Conservation (phyloP, 2,888 invertebrate species). For the Drosophila multiciliata region DNA sequence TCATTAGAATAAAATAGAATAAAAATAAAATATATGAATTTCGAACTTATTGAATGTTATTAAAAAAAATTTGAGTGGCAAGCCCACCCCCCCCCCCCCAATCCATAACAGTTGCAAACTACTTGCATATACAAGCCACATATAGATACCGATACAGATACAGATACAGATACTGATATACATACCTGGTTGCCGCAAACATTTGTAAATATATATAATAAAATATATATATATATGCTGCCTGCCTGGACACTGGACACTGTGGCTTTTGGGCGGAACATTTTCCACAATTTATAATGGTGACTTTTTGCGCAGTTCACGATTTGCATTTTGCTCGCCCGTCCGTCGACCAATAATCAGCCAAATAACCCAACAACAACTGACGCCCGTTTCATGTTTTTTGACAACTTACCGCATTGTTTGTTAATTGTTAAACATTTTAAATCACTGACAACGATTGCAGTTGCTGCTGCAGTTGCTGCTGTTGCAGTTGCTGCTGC, state of each 20-base stretch:
- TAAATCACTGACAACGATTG: conserved; percentile 67
- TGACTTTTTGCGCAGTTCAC: conserved; percentile 49
- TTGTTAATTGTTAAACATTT: conserved; percentile 77
- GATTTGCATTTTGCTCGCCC: conserved; percentile 67
- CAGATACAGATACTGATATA: conserved; percentile 7
- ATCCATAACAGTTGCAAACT: conserved; percentile 34
- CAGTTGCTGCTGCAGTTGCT: conserved; percentile 20
- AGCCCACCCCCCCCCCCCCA: neutral
- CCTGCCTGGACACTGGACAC: neutral
- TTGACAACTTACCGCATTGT: conserved; percentile 75
- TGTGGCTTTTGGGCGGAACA: conserved; percentile 7
- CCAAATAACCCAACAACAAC: conserved; percentile 5
- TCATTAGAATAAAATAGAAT: no score
- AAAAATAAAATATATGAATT: no score
- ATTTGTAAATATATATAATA: conserved; percentile 18
- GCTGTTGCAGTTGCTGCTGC: conserved; percentile 21
- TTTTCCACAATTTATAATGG: conserved; percentile 49
- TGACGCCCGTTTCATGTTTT: conserved; percentile 72
- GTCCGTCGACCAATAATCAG: conserved; percentile 28
- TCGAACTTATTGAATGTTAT: conserved; percentile 11
- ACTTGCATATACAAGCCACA: neutral
- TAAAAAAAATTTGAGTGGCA: conserved; percentile 35
- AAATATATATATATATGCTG: conserved; percentile 1
- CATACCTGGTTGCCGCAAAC: conserved; percentile 22
- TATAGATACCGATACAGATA: neutral